Evolutionary conservation across 1,140 invertebrate species (phyloP).

Genomic region (Drosophila triauraria): DNA sequence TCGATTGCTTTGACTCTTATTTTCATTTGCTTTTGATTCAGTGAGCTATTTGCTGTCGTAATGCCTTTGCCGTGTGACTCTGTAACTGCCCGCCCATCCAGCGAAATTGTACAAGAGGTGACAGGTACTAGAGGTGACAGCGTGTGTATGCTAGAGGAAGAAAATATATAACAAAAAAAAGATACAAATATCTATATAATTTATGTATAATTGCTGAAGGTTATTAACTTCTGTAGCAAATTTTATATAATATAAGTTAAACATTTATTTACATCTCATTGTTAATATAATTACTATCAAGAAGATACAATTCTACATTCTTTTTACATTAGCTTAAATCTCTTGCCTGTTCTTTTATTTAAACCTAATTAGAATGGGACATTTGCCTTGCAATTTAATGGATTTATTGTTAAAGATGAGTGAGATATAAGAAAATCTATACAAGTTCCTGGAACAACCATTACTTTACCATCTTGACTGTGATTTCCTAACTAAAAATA

Average conservation of each 20-base stretch:
- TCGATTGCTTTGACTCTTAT: conserved; percentile 31
- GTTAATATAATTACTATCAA: not conserved
- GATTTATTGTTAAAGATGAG: not conserved
- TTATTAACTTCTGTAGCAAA: no score
- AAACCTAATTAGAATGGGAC: not conserved
- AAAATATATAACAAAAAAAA: not conserved
- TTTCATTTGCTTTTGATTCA: conserved; percentile 47
- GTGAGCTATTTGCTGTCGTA: conserved; percentile 52
- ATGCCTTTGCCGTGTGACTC: conserved; percentile 45
- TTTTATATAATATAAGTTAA: not conserved
- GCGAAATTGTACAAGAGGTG: conserved; percentile 19
- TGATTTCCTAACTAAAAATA: not conserved
- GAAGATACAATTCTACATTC: not conserved
- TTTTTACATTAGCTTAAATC: no score
- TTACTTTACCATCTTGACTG: not conserved
- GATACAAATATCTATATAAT: not conserved
- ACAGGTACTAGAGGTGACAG: conserved; percentile 23
- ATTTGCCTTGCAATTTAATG: no score
- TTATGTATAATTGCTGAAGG: no score
- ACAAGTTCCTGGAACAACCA: not conserved
- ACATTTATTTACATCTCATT: not conserved
- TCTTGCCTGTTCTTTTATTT: not conserved
- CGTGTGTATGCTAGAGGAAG: not conserved
- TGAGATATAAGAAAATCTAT: not conserved
- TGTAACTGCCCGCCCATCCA: conserved; percentile 38